phyloP scores from a whole-genome alignment of 2,888 invertebrate genomes.

The Pocota personata region DNA sequence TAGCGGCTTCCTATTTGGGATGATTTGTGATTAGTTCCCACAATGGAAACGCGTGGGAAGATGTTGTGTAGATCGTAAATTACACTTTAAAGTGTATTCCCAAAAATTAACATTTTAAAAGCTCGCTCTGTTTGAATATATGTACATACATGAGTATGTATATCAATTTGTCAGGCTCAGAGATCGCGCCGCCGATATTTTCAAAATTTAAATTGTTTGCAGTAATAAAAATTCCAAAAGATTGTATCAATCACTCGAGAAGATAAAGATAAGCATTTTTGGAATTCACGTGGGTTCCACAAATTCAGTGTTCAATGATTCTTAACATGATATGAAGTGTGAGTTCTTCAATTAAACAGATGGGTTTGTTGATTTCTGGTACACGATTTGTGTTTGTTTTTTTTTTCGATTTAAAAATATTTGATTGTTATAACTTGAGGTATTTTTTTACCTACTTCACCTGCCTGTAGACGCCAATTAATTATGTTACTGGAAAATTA shows the following conservation, averaged over 20 bases:
- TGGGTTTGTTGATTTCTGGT: neutral
- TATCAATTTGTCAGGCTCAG: constrained; percentile 7
- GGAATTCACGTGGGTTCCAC: neutral
- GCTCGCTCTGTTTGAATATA: neutral
- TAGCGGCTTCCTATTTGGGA: neutral
- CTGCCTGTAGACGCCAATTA: neutral
- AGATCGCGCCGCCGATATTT: neutral
- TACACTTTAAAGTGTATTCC: neutral
- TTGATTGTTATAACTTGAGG: neutral
- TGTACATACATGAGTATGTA: neutral
- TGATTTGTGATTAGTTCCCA: constrained; percentile 11
- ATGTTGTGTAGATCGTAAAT: neutral
- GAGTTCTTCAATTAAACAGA: neutral
- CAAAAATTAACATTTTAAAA: constrained; percentile 24
- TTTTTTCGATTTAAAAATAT: neutral
- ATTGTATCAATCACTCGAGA: neutral
- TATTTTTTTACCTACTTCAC: neutral
- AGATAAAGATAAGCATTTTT: neutral
- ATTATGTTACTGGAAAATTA: neutral
- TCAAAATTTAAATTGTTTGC: neutral
- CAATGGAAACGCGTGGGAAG: constrained; percentile 8
- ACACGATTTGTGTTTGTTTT: neutral
- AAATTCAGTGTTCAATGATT: neutral
- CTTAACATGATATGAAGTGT: neutral
- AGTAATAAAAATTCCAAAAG: neutral